Evolutionary conservation across 2,797 vertebrate genomes (phyloP), one percentile per base, ranked within the genome.

Genomic region (Chelidonichthys spinosus): DNA sequence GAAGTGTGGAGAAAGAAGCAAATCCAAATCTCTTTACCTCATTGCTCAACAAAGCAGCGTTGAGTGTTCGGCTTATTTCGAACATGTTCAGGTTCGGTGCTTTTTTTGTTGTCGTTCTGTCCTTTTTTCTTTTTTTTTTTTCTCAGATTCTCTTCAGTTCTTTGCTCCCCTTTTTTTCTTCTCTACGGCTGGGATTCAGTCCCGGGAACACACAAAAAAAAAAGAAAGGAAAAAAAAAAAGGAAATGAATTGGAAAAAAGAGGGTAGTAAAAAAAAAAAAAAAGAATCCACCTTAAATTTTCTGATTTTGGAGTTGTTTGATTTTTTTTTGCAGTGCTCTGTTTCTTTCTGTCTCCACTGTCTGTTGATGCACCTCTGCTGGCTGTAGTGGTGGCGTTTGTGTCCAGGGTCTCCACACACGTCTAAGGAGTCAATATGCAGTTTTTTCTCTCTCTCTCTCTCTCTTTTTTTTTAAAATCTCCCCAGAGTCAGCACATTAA

Each of bases 61-160:
- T 99, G 96, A 99, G 97, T 95, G 97, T 98, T 97, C 97, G 96
- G 97, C 97, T 98, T 97, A 99, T 99, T 97, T 99, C 98, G 95
- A 98, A 99, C 98, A 99, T 99, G 96, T 98, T 98, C 84, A 95
- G 95, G 92, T 86, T 90, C 69, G 72, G 70, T 77, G 85, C 63
- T 82, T 89, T 84, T 83, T 79, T 17, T 25, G 25, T 40, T 18
- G 4, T 81, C 62, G 83, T 69, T 83, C 79, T 78, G 82, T 92
- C 82, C 90, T 82, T 86, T 84, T 78, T 43, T 56, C 43, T 84
- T 81, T 85, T 25, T 25, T 25, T 25, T 25, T 25, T 25, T 25
- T 25, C 25, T 84, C 76, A 83, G 88, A 68, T 87, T 91, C 74
- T 92, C 87, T 90, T 93, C 90, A 88, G 87, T 88, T 91, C 35